Evolutionary conservation across 2,113 vertebrate genomes (phyloP), one percentile per base, ranked within the genome.

Genomic region (Petrocephalus microphthalmus): DNA sequence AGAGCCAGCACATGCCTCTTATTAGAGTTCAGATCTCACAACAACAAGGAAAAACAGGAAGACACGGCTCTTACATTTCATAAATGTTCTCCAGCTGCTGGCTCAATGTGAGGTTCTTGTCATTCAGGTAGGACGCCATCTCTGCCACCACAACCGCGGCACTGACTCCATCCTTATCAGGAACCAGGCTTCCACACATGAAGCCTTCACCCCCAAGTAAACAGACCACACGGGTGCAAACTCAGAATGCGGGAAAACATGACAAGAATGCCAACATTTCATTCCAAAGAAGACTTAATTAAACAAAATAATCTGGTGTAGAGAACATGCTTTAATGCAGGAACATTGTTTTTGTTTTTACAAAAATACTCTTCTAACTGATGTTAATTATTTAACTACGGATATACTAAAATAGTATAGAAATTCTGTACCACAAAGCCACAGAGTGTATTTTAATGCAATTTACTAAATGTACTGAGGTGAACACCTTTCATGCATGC

Each of bases 101-200:
- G 5, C 90, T 94, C 89, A 99, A 90, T 1, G 92, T 97, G 7
- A 96, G 89, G 54, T 91, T 93, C 90, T 93, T 93, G 89, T 91
- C 89, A 78, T 97, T 94, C 64, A 99, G 95, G 87, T 95, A 98
- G 0, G 96, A 64, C 0, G 96, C 96, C 97, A 99, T 97, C 89
- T 99, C 98, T 25, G 98, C 98, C 86, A 95, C 93, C 11, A 99
- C 97, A 67, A 89, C 98, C 0, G 98, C 97, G 0, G 97, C 94
- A 1, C 98, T 99, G n/a, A 99, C 97, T 0, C 98, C 98, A 10
- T 99, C 98, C 91, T 99, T 99, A 88, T 99, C 98, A 53, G 97
- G 93, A 82, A 98, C 96, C 0, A 96, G 93, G 0, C 93, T 95
- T 60, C 98, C 97, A 81, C 98, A 99, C 92, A 99, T 96, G 91